Conservation (phyloP, 2,797 vertebrate genomes). For the Platalea minor region DNA sequence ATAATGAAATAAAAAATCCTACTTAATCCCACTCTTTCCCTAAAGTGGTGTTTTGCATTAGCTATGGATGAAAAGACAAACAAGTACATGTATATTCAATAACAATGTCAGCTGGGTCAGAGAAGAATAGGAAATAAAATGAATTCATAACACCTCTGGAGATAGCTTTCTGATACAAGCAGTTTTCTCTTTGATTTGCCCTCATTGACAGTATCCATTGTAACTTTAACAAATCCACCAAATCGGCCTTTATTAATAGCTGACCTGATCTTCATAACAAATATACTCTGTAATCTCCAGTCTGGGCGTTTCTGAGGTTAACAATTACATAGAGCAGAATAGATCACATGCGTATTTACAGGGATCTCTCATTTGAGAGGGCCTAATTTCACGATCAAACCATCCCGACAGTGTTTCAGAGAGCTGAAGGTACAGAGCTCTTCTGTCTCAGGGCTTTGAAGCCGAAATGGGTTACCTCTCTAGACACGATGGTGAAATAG, state of each 20-base stretch:
- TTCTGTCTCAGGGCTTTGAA: not conserved
- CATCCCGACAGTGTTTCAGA: not conserved
- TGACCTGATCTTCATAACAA: slow-evolving; percentile 14
- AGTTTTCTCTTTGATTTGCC: slow-evolving; percentile 54
- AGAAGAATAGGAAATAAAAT: slow-evolving; percentile 65
- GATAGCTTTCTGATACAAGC: slow-evolving; percentile 26
- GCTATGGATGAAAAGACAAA: slow-evolving; percentile 71
- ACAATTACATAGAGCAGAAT: not conserved
- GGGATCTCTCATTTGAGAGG: not conserved
- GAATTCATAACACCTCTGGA: slow-evolving; percentile 57
- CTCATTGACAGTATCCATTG: slow-evolving; percentile 19
- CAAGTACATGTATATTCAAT: slow-evolving; percentile 69
- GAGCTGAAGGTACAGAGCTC: not conserved
- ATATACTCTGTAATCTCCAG: not conserved
- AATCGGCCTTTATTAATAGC: slow-evolving; percentile 43
- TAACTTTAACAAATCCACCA: slow-evolving; percentile 3
- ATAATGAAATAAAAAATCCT: slow-evolving; percentile 73
- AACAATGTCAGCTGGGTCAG: slow-evolving; percentile 68
- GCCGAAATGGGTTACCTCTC: not conserved
- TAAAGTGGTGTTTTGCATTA: slow-evolving; percentile 69
- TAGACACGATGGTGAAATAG: not conserved
- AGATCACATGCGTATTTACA: not conserved
- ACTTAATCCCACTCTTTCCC: slow-evolving; percentile 61
- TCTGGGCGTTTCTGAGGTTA: not conserved
- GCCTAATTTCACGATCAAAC: not conserved